Conservation (phyloP, 2,797 vertebrate genomes). For the Alfaro cultratus region DNA sequence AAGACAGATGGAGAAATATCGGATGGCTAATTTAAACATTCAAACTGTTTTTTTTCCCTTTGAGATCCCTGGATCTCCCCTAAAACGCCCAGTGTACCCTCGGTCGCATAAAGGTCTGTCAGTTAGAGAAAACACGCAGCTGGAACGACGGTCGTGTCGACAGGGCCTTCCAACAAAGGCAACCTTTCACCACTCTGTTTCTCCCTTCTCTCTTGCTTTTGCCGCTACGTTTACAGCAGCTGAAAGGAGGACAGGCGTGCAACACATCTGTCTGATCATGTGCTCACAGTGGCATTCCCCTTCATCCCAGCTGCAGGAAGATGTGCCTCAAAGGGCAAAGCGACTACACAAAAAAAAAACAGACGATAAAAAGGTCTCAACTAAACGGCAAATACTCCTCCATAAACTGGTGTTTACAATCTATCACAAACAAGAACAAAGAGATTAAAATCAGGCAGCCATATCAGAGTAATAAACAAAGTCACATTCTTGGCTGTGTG, state of each 20-base stretch:
- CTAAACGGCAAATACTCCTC: slow-evolving; percentile 6
- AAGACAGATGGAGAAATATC: not conserved
- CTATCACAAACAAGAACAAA: slow-evolving; percentile 13
- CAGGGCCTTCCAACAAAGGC: slow-evolving; percentile 77
- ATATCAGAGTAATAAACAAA: slow-evolving; percentile 25
- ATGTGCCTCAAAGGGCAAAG: slow-evolving; percentile 31
- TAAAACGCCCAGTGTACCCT: slow-evolving; percentile 59
- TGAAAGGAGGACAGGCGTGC: slow-evolving; percentile 33
- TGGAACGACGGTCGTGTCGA: slow-evolving; percentile 75
- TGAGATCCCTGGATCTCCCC: slow-evolving; percentile 56
- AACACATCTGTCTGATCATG: slow-evolving; percentile 44
- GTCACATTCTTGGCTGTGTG: slow-evolving; percentile 9
- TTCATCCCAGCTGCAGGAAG: slow-evolving; percentile 64
- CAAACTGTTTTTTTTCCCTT: slow-evolving; percentile 43
- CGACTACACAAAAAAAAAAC: slow-evolving; percentile 30
- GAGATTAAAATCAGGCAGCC: slow-evolving; percentile 25
- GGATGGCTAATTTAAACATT: slow-evolving; percentile 13
- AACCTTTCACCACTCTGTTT: slow-evolving; percentile 73
- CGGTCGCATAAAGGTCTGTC: slow-evolving; percentile 71
- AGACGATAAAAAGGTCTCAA: slow-evolving; percentile 21
- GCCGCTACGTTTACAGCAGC: slow-evolving; percentile 57
- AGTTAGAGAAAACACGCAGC: slow-evolving; percentile 72
- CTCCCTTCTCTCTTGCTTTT: slow-evolving; percentile 57
- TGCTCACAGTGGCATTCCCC: slow-evolving; percentile 64
- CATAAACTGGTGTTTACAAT: slow-evolving; percentile 12